Conservation (phyloP, 92 coral and sea anemone species). For the Palythoa heliodiscus region DNA sequence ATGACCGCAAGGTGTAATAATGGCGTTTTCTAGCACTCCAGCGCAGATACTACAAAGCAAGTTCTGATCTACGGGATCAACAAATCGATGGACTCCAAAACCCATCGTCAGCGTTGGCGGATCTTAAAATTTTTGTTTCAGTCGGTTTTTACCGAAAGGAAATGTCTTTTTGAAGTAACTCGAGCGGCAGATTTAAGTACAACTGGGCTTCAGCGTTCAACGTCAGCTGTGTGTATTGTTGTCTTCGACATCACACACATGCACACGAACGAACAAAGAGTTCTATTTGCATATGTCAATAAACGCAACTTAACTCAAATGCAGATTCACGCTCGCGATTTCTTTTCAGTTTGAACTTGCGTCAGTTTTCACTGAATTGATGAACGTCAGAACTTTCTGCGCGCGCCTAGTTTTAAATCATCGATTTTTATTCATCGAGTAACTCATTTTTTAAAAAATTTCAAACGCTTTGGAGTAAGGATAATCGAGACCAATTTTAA, state of each 20-base stretch:
- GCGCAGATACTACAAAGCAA: constrained; percentile 95
- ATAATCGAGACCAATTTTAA: neutral
- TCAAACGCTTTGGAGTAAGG: neutral
- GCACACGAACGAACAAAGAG: constrained; percentile 54
- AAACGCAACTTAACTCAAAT: constrained; percentile 53
- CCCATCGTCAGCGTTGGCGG: constrained; percentile 70
- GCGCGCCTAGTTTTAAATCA: neutral
- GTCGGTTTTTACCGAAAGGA: neutral
- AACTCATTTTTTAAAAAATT: neutral
- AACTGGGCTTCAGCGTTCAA: neutral
- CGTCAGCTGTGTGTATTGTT: constrained; percentile 66
- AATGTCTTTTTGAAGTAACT: neutral
- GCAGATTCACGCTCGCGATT: constrained; percentile 7
- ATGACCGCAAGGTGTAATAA: constrained; percentile 96
- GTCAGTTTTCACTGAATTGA: neutral
- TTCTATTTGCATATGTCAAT: constrained; percentile 65
- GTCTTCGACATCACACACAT: constrained; percentile 51
- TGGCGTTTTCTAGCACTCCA: constrained; percentile 90
- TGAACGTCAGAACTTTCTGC: constrained; percentile 11
- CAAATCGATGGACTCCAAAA: constrained; percentile 82
- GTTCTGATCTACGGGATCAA: constrained; percentile 88
- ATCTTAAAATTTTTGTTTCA: neutral
- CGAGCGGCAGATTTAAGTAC: neutral
- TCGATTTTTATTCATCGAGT: neutral
- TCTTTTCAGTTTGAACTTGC: constrained; percentile 5